phyloP scores from a whole-genome alignment of 2,888 invertebrate genomes.

The Horisme vitalbata region DNA sequence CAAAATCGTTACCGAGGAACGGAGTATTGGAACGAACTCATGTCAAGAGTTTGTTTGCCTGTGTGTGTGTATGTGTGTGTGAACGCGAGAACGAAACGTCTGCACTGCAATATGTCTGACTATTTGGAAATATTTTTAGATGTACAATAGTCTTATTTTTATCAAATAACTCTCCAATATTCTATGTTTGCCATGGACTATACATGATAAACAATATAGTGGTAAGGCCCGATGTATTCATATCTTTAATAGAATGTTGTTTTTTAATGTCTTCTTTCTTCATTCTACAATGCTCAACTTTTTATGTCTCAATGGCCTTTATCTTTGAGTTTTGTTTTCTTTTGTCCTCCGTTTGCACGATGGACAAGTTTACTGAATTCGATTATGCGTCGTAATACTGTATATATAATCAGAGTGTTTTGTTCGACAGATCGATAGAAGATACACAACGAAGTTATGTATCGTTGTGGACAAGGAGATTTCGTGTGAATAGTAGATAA shows the following conservation, averaged over 20 bases:
- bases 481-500: constrained; percentile 69
- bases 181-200: constrained; percentile 65
- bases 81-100: constrained; percentile 75
- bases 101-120: constrained; percentile 83
- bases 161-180: constrained; percentile 51
- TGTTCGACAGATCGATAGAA: constrained; percentile 78
- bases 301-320: constrained; percentile 82
- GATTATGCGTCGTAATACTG: constrained; percentile 51
- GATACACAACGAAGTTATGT: constrained; percentile 67
- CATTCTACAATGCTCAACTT: constrained; percentile 67
- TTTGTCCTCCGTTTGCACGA: constrained; percentile 73
- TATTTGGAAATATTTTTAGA: constrained; percentile 82
- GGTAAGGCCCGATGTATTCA: constrained; percentile 55
- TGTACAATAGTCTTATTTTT: constrained; percentile 65
- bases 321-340: constrained; percentile 80
- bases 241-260: constrained; percentile 41
- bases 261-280: constrained; percentile 51
- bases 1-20: constrained; percentile 54
- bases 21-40: constrained; percentile 63
- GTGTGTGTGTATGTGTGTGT: constrained; percentile 47
- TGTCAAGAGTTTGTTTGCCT: constrained; percentile 47
- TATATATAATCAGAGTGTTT: constrained; percentile 68
- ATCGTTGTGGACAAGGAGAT: constrained; percentile 63
- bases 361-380: constrained; percentile 66
- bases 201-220: constrained; percentile 61